Evolutionary conservation across 2,888 invertebrate species (phyloP), one percentile per base, ranked within the genome.

Genomic region (Strigamia transsilvanica): DNA sequence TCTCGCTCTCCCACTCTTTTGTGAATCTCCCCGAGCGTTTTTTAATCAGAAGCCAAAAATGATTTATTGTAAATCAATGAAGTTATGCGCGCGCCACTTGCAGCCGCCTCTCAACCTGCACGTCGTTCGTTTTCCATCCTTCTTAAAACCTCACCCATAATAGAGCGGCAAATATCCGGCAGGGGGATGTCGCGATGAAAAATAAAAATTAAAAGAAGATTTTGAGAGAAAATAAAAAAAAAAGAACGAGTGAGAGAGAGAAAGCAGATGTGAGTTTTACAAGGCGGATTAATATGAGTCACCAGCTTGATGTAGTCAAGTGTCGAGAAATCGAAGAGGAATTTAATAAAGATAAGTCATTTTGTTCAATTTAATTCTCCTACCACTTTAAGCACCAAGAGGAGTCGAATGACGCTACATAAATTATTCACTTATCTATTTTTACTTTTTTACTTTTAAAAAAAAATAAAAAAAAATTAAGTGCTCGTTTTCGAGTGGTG

Each of bases 61-160:
- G 80, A 80, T 80, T 80, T 80, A 80, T 80, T 51, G 80, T 80
- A 80, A 80, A 80, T 80, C 80, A 80, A 80, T 80, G 80, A 80
- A 79, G 79, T 79, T 79, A 42, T 38, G 79, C 79, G 79, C 73
- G 73, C 73, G 73, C 73, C 73, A 73, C 73, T 73, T 73, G 73
- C 73, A 73, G 73, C 73, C 73, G 73, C 73, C 73, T 73, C 73
- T 73, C 73, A 73, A 73, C 73, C 73, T 73, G 10, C 27, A 27
- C n/a, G 73, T 73, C 73, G 73, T 73, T 73, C 73, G 73, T 73
- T 73, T 73, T 73, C 73, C 73, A 73, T 73, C 73, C 73, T 73
- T 73, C 73, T 73, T 73, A 32, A 73, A 73, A 73, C 73, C 73
- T 73, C 73, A 73, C 73, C 56, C 73, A 73, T 73, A 73, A 73